Base-by-base conservation (phyloP, 2,113 vertebrate species). In the Pterocles gutturalis region DNA sequence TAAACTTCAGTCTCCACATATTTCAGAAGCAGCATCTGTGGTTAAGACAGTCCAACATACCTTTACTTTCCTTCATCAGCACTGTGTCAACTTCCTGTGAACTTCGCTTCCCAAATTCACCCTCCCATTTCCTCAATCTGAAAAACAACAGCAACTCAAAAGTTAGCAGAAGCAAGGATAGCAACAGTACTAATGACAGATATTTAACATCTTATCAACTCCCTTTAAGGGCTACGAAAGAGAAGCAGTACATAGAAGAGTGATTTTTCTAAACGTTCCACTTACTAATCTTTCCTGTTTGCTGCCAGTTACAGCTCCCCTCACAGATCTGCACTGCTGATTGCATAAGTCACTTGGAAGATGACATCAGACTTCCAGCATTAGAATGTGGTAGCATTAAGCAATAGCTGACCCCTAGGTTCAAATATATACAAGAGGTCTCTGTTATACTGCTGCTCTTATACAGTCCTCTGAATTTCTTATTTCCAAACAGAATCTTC, bases 41-140 rank as follows among this genome's bases (percentile, higher is more conserved):
- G 12, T 81, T 87, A 54, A 66, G 28, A 34, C 31, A 73, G 51
- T 33, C 36, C 78, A 93, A 43, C 17, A 67, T 29, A 69, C 57
- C 69, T 94, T 94, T 19, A n/a, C 11, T 66, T 94, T 87, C n/a
- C 48, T 90, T 80, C 77, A 89, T 62, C 62, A 95, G 54, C 36
- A 67, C 31, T 69, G 20, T 11, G 34, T 65, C 41, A 64, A n/a
- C 76, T 71, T 71, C 36, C 54, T 51, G 13, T n/a, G 58, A 82
- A 16, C 48, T 60, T 79, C 5, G 3, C 21, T 91, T 92, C 45
- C 66, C 38, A 81, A 83, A 86, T 58, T 81, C 67, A 54, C 15
- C 11, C 34, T 78, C 22, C 25, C 15, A 58, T 66, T 86, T 80
- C 36, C 34, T 79, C 49, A 79, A 4, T 43, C n/a, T 62, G 17